A percentile compares a stretch with the other conserved stretches of the same genome.
phyloP scores from a whole-genome alignment of 2,113 vertebrate genomes.

The Terrapene triunguis region DNA sequence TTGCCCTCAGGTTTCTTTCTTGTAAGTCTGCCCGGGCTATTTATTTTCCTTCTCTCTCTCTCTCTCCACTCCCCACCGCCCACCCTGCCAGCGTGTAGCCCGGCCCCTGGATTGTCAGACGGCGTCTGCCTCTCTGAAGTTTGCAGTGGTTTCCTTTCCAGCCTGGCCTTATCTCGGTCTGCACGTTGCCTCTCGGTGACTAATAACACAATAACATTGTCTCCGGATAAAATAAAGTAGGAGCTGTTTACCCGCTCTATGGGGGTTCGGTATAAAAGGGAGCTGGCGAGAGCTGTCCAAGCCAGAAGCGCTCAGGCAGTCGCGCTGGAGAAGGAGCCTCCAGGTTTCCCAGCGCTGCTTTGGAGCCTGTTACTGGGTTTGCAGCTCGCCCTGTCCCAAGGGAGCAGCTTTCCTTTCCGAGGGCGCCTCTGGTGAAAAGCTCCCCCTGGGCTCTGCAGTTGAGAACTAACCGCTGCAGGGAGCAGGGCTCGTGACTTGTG shows the following conservation, averaged over 20 bases:
- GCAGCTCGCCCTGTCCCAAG: not conserved
- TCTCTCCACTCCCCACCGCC: not conserved
- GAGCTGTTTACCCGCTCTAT: slow-evolving; percentile 83
- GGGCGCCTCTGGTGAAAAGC: not conserved
- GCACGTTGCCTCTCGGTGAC: slow-evolving; percentile 88
- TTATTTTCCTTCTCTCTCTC: slow-evolving; percentile 51
- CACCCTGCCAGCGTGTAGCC: not conserved
- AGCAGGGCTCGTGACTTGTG: not conserved
- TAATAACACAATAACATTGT: slow-evolving; percentile 89
- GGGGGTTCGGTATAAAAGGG: slow-evolving; percentile 85
- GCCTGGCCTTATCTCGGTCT: slow-evolving; percentile 83
- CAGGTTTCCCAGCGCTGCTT: not conserved
- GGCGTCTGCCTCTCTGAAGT: slow-evolving; percentile 81
- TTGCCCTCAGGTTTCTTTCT: not conserved
- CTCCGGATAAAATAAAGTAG: slow-evolving; percentile 83
- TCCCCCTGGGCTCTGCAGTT: not conserved
- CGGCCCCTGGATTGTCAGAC: slow-evolving; percentile 70
- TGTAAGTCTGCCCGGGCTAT: slow-evolving; percentile 66
- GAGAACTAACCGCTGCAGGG: not conserved
- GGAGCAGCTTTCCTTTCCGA: not conserved
- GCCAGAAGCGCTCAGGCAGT: slow-evolving; percentile 75
- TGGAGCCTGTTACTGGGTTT: not conserved
- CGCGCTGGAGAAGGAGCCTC: slow-evolving; percentile 3
- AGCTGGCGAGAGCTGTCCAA: slow-evolving; percentile 63
- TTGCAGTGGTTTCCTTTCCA: slow-evolving; percentile 80